These are phyloP conservation scores for Brachypteracias leptosomus DNA, from an alignment of 2,113 vertebrate species.

Conservation along the genomic window DNA sequence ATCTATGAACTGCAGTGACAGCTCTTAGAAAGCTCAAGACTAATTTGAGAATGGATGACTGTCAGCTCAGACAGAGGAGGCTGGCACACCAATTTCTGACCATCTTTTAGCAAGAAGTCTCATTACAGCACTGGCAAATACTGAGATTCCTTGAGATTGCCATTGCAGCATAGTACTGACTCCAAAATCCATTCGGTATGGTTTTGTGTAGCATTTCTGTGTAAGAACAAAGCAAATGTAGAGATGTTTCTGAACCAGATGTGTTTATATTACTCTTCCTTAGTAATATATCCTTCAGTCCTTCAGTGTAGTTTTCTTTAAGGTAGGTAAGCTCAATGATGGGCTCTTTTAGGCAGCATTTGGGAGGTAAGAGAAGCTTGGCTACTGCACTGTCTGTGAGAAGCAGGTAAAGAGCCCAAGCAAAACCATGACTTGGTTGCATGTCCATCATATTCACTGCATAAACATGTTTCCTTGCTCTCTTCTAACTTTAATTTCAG, in stretches of 20 bases:
- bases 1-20: neutral
- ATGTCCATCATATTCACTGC: neutral
- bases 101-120: neutral
- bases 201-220: neutral
- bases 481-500: neutral
- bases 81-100: neutral
- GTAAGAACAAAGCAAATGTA: neutral
- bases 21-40: neutral
- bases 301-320: neutral
- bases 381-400: neutral
- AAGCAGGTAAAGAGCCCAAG: neutral
- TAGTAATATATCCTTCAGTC: neutral
- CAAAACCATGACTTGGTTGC: neutral
- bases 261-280: neutral
- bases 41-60: neutral
- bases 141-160: neutral
- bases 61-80: neutral
- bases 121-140: neutral
- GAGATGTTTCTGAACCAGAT: neutral
- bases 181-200: rapidly evolving
- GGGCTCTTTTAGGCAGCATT: neutral
- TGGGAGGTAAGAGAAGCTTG: neutral
- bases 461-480: neutral
- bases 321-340: neutral
- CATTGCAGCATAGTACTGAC: neutral